A percentile compares a stretch with the other conserved stretches of the same genome.
These are phyloP conservation scores for Rapana venosa DNA, from an alignment of 2,888 invertebrate species.

Conservation along the genomic window DNA sequence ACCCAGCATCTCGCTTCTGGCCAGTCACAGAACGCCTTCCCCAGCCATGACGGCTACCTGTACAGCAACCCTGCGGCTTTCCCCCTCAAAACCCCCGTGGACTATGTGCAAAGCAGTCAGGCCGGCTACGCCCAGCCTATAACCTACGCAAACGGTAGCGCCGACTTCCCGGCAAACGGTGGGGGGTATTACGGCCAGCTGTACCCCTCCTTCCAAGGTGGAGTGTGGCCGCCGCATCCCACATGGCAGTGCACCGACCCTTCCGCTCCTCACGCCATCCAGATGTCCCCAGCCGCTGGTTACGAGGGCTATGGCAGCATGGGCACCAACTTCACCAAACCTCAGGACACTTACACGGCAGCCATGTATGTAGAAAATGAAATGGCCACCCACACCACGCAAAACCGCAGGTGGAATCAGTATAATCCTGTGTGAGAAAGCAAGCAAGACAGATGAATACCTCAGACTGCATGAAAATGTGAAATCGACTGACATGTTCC, in stretches of 20 bases:
- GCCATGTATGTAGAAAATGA: slow-evolving; percentile 29
- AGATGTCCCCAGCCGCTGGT: slow-evolving; percentile 9
- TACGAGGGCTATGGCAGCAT: neutral
- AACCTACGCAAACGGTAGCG: neutral
- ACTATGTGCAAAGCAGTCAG: neutral
- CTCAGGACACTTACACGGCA: neutral
- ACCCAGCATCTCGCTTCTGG: neutral
- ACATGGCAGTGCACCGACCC: neutral
- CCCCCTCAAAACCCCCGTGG: neutral
- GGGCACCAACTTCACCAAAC: neutral
- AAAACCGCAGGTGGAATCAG: slow-evolving; percentile 17
- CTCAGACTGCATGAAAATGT: too few species aligned
- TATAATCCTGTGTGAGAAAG: neutral
- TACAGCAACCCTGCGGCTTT: neutral
- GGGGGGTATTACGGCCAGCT: slow-evolving; percentile 1
- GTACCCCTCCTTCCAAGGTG: neutral
- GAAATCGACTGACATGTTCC: too few species aligned
- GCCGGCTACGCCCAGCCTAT: too few species aligned
- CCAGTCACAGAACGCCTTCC: neutral
- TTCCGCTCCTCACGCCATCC: slow-evolving; percentile 10
- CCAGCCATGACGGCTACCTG: neutral
- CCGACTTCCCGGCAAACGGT: neutral
- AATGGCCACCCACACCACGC: neutral
- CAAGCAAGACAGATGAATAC: neutral
- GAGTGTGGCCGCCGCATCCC: neutral